Evolutionary conservation across 1,140 invertebrate genomes (phyloP).

Genomic region (Drosophila varians): DNA sequence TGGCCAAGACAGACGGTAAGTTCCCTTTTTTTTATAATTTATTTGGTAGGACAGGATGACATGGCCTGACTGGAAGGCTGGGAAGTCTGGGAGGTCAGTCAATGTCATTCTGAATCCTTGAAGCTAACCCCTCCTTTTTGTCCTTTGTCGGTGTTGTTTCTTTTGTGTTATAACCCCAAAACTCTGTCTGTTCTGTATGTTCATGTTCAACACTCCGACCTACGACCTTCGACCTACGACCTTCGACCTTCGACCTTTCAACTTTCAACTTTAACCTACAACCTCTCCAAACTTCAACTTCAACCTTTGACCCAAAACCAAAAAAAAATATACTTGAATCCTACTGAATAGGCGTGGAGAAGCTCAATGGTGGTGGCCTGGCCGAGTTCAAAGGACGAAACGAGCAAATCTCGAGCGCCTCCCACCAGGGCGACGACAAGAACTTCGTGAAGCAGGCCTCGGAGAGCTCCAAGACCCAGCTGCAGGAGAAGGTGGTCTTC

Average conservation of each 20-base stretch:
- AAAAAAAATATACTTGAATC: no score
- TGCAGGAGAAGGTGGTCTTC: slow-evolving; percentile 86
- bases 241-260: background rate
- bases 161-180: slow-evolving; percentile 41
- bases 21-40: no score
- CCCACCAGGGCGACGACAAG: slow-evolving; percentile 86
- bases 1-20: slow-evolving; percentile 83
- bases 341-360: slow-evolving; percentile 85
- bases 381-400: slow-evolving; percentile 86
- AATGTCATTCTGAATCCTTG: background rate
- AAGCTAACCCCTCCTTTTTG: slow-evolving; percentile 14
- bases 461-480: slow-evolving; percentile 85
- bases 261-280: slow-evolving; percentile 8
- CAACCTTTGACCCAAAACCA: background rate
- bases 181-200: slow-evolving; percentile 61
- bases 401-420: slow-evolving; percentile 85
- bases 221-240: slow-evolving; percentile 3
- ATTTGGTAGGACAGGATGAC: no score
- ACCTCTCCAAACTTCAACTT: background rate
- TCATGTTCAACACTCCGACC: slow-evolving; percentile 40
- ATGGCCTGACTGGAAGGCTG: no score
- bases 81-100: background rate
- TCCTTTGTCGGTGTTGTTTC: slow-evolving; percentile 29
- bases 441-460: slow-evolving; percentile 86
- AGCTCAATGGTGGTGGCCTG: slow-evolving; percentile 86